Conservation (phyloP, 2,797 vertebrate genomes). For the Corythornis leucogaster region DNA sequence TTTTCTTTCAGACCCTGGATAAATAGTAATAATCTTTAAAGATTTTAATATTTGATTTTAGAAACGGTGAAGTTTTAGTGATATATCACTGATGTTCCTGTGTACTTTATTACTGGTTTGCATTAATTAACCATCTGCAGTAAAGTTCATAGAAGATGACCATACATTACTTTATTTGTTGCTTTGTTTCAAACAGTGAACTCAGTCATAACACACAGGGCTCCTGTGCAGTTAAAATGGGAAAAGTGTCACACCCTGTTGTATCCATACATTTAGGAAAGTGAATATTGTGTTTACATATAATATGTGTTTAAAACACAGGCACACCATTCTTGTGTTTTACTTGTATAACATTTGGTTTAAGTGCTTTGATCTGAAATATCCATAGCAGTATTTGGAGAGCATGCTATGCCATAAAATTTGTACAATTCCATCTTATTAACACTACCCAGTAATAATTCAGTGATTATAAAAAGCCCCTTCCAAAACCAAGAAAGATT, state of each 20-base stretch:
- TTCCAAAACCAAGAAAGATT: not conserved
- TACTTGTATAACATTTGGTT: not conserved
- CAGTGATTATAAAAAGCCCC: not conserved
- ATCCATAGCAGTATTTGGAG: not conserved
- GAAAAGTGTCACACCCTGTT: not conserved
- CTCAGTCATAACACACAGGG: not conserved
- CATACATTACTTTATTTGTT: not conserved
- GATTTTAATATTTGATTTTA: not conserved
- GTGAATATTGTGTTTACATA: not conserved
- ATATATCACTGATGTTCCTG: not conserved
- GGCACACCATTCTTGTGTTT: not conserved
- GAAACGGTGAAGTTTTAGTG: not conserved
- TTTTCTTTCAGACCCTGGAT: not conserved
- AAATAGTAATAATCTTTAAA: not conserved
- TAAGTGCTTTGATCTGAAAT: slow-evolving; percentile 10
- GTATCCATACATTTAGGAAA: not conserved
- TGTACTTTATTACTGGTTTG: not conserved
- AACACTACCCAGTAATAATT: not conserved
- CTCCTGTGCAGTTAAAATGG: slow-evolving; percentile 10
- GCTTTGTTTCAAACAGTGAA: not conserved
- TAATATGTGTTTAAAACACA: not conserved
- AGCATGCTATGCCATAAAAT: not conserved
- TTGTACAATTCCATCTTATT: not conserved
- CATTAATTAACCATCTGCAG: not conserved
- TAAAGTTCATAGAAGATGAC: not conserved